Evolutionary conservation across 2,113 vertebrate genomes (phyloP), one percentile per base, ranked within the genome.

Genomic region (Colinus virginianus): DNA sequence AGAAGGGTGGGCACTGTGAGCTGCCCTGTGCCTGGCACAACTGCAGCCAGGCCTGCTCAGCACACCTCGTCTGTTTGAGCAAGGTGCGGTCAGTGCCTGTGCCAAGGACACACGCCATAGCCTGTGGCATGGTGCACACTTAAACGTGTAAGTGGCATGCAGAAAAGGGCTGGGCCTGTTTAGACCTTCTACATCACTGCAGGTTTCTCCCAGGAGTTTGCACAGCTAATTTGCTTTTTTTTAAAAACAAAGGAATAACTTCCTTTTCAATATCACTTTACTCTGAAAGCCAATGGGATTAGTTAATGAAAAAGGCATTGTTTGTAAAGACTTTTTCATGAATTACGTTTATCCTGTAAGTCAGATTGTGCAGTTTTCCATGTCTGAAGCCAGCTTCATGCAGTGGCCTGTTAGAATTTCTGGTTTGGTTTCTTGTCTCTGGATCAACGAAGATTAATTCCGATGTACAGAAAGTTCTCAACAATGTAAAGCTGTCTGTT

Each of bases 1-100:
- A 0, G 68, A 42, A 43, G 26, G 45, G 9, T 19, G 1, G 0
- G 16, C 32, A 9, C 26, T 23, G 34, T 1, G 1, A 80, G 61
- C 48, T 58, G 2, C 2, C 26, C 19, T 49, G 0, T 53, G 55
- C 32, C 66, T 4, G 0, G 38, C 22, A 4, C 1, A 0, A 36
- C 45, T 76, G 51, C 72, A 36, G 21, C 38, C 63, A 78, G 59
- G 62, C 40, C 43, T 80, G 40, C 67, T 72, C 11, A 8, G 8
- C 20, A 5, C 42, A 49, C 66, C 55, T 79, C 3, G 0, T 58
- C 81, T 82, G 46, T 92, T 82, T 93, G 74, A 77, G 59, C 28
- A 69, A 76, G 66, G 48, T 72, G 70, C 38, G 64, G 55, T n/a
- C 49, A 3, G 16, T 1, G 2, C 48, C 58, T 4, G 1, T 59